Base-by-base conservation (phyloP, 2,113 vertebrate species). In the Archilochus colubris region DNA sequence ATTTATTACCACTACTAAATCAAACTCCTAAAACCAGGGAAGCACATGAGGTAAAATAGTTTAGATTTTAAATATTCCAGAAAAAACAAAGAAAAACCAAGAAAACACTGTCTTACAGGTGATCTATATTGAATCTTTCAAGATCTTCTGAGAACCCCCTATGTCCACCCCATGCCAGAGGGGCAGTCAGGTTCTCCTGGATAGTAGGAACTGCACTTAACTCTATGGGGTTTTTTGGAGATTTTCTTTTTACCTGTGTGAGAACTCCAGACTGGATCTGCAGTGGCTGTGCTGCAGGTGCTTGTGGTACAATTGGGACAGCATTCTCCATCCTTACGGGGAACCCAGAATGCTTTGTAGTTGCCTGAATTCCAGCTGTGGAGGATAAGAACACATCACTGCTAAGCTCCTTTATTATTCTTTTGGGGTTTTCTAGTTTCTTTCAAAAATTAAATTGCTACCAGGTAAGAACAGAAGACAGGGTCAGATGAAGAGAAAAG, bases 221-320 rank as follows among this genome's bases (percentile, higher is more conserved):
- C 44, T 14, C 72, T 28, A 2, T 0, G 9, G 22, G 9, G 36
- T 9, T 2, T 24, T 27, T 59, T 22, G 48, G 19, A 22, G 15
- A 12, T 22, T 14, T 19, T 59, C 68, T 15, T 92, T 97, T 96
- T 98, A 99, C 99, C 99, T 99, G 99, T 12, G 99, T 98, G 74
- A 99, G 98, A 94, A 99, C 99, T 95, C 99, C 97, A 7, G 99
- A 99, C 96, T 99, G 99, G 95, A 99, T 98, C 97, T 99, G 99
- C 11, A 99, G 97, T 14, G 99, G 98, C 96, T 99, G 99, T 17
- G 98, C 98, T 62, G 99, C 98, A 46, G 99, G 99, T 73, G 98
- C 99, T 95, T 99, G 99, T 62, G 99, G 98, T 22, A 99, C 99
- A 85, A 99, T 97, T 4, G 99, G 99, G 48, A 99, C 99, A 4